These are phyloP conservation scores for Parnassius apollo DNA, from an alignment of 2,888 invertebrate species.

Conservation along the genomic window DNA sequence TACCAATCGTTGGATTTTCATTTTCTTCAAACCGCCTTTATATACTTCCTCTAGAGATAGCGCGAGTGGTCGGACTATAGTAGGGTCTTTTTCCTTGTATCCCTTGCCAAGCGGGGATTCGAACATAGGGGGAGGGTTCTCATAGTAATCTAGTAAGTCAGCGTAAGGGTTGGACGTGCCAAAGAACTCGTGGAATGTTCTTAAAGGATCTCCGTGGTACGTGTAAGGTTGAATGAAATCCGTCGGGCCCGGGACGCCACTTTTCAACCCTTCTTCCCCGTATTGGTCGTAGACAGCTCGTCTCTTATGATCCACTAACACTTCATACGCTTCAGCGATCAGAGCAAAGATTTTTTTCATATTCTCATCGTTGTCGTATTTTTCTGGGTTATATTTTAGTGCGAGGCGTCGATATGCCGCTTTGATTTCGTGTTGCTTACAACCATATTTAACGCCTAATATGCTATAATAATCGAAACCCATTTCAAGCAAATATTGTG, in stretches of 20 bases:
- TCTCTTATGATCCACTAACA: constrained; percentile 84
- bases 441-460: constrained; percentile 84
- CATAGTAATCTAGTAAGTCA: constrained; percentile 85
- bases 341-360: constrained; percentile 80
- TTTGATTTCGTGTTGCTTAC: constrained; percentile 85
- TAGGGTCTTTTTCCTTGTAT: constrained; percentile 81
- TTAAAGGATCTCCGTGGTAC: constrained; percentile 90
- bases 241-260: constrained; percentile 86
- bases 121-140: constrained; percentile 83
- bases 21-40: constrained; percentile 89
- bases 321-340: constrained; percentile 90
- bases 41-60: constrained; percentile 82
- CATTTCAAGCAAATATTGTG: constrained; percentile 55
- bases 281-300: constrained; percentile 93
- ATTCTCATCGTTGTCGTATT: constrained; percentile 67
- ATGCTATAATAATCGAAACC: constrained; percentile 90
- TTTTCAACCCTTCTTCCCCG: constrained; percentile 93
- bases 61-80: constrained; percentile 71
- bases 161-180: constrained; percentile 91
- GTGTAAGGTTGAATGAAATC: constrained; percentile 86
- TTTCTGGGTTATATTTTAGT: constrained; percentile 82
- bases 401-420: constrained; percentile 83
- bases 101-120: constrained; percentile 82
- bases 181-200: constrained; percentile 90
- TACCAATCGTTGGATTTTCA: constrained; percentile 88